These are phyloP conservation scores for Terebella lapidaria DNA, from an alignment of 2,888 invertebrate genomes.

Conservation along the genomic window DNA sequence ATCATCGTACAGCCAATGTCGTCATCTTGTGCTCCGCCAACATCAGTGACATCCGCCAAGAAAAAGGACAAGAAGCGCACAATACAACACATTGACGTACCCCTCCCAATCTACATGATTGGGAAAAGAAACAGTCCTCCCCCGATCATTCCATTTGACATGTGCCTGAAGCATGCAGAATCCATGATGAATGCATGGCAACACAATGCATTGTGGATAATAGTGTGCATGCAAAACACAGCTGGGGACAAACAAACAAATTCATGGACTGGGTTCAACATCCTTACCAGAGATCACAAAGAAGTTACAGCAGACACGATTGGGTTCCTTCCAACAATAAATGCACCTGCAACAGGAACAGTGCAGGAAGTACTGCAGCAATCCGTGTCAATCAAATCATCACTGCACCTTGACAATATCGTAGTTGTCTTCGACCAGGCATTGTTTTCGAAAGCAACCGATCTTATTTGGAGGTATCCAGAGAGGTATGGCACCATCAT, in stretches of 20 bases:
- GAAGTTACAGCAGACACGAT: conserved; percentile 9
- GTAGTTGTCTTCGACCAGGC: conserved; percentile 23
- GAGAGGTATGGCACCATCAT: conserved; percentile 13
- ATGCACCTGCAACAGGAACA: conserved; percentile 14
- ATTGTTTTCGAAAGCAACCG: conserved; percentile 27
- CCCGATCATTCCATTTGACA: not conserved
- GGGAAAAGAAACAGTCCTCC: not conserved
- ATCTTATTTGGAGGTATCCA: conserved; percentile 25
- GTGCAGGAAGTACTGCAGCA: conserved; percentile 11
- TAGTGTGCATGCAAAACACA: no score
- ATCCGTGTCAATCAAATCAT: conserved; percentile 7
- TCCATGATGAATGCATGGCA: not conserved
- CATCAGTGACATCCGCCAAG: not conserved
- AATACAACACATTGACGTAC: no score
- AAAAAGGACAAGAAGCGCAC: conserved; percentile 1
- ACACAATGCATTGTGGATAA: not conserved
- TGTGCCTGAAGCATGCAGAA: not conserved
- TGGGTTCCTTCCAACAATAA: conserved; percentile 13
- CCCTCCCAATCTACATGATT: no score
- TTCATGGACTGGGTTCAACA: conserved; percentile 3
- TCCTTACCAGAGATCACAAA: not conserved
- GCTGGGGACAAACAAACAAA: not conserved
- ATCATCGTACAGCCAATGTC: conserved; percentile 2
- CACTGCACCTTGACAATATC: conserved; percentile 14
- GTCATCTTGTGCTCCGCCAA: conserved; percentile 1